These are phyloP conservation scores for Gadus macrocephalus DNA, from an alignment of 2,113 vertebrate genomes.

Conservation along the genomic window DNA sequence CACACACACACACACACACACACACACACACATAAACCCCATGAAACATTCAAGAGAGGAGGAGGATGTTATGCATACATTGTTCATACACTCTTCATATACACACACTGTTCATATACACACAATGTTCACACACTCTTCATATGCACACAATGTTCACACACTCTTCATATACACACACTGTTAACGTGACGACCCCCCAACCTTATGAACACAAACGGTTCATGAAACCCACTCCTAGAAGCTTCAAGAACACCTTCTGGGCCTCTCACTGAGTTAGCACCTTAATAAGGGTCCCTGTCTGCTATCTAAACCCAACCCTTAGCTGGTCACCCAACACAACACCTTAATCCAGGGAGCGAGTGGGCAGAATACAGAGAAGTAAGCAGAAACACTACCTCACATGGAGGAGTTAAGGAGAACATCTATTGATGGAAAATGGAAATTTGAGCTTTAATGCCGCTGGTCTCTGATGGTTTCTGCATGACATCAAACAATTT, in stretches of 20 bases:
- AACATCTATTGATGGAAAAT: conserved; percentile 45
- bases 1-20: conserved; percentile 25
- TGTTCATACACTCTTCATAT: too few species aligned
- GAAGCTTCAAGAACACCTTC: conserved; percentile 46
- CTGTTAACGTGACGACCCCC: too few species aligned
- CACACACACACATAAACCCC: conserved; percentile 41
- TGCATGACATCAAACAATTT: conserved; percentile 61
- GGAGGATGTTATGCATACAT: too few species aligned
- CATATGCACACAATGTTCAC: too few species aligned
- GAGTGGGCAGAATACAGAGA: conserved; percentile 29
- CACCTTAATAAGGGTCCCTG: neutral
- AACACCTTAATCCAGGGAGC: conserved; percentile 19
- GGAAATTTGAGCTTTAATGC: conserved; percentile 59
- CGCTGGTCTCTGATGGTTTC: conserved; percentile 45
- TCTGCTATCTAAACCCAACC: too few species aligned
- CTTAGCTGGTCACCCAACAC: neutral
- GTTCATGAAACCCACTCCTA: conserved; percentile 53
- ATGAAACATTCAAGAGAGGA: conserved; percentile 29
- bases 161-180: neutral
- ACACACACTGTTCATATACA: too few species aligned
- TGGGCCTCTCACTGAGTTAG: conserved; percentile 51
- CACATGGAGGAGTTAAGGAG: neutral
- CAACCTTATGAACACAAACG: too few species aligned
- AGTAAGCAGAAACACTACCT: neutral
- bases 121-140: too few species aligned